Evolutionary conservation across 37 sponge, comb jelly and placozoan species (phyloP), one percentile per base, ranked within the genome.

Genomic region (Hexactinellida sp.): DNA sequence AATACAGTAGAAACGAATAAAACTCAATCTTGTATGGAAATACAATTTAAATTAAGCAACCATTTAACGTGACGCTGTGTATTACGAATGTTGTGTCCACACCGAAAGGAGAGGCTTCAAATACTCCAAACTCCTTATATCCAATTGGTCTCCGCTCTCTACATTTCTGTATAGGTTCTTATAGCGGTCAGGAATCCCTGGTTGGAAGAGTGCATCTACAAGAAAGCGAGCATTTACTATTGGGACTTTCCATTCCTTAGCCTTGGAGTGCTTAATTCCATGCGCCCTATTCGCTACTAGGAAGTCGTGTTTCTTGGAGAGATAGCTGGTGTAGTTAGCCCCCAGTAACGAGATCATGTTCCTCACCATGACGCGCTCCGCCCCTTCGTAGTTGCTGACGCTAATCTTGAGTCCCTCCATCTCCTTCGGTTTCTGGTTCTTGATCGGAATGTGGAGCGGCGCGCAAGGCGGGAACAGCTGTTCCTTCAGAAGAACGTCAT

Each of bases 401-500:
- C 41, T 0, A 19, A 87, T 71, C 54, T 32, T 3, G 25, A 63
- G 30, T 32, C 76, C 76, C 25, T 7, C 21, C 76, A 63, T 63
- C 32, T 63, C 76, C 5, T 25, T 10, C 25, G 76, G 76, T 28
- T n/a, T 63, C 25, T 7, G 76, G 84, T 35, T 63, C 76, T 63
- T 63, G 34, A 88, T 89, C 38, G 97, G 97, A 54, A 97, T 88
- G 84, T 97, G 97, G 7, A 97, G 88, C n/a, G 93, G 87, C 38
- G 86, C 83, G 32, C 84, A 82, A 24, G 97, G 97, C 0, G 90
- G 88, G 41, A 92, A 94, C 88, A 94, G 83, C 54, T 90, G 91
- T 54, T 87, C 88, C 0, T 87, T 82, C 25, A 88, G 85, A 30
- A 97, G 91, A 13, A 97, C 92, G 87, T 94, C 94, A 71, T 97